Conservation (phyloP, 2,113 vertebrate species). For the Cairina moschata region DNA sequence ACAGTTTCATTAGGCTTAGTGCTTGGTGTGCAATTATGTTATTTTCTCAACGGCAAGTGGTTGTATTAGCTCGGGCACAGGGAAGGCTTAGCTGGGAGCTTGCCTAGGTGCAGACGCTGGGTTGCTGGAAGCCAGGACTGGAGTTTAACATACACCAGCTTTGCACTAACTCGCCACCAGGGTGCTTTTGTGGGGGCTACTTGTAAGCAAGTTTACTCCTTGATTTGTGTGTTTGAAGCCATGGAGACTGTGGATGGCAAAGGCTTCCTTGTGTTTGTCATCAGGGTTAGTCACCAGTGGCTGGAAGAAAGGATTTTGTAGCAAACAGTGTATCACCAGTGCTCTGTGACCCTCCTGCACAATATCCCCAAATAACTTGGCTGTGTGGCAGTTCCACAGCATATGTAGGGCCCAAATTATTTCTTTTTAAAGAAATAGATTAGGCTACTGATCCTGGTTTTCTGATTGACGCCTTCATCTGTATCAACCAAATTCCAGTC, state of each 20-base stretch:
- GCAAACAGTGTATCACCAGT: neutral
- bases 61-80: neutral
- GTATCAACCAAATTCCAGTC: neutral
- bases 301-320: neutral
- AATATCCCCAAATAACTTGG: neutral
- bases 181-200: neutral
- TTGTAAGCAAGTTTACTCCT: neutral
- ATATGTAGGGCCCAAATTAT: neutral
- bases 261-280: neutral
- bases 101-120: rapidly evolving
- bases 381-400: neutral
- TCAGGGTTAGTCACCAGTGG: neutral
- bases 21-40: neutral
- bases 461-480: neutral
- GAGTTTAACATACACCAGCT: neutral
- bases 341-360: neutral
- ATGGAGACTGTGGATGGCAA: neutral
- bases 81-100: neutral
- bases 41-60: neutral
- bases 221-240: rapidly evolving
- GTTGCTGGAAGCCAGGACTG: neutral
- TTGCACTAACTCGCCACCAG: rapidly evolving
- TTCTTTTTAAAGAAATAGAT: neutral
- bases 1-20: neutral
- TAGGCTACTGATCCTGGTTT: neutral